Base-by-base conservation (phyloP, 2,797 vertebrate species). In the Choloepus didactylus region DNA sequence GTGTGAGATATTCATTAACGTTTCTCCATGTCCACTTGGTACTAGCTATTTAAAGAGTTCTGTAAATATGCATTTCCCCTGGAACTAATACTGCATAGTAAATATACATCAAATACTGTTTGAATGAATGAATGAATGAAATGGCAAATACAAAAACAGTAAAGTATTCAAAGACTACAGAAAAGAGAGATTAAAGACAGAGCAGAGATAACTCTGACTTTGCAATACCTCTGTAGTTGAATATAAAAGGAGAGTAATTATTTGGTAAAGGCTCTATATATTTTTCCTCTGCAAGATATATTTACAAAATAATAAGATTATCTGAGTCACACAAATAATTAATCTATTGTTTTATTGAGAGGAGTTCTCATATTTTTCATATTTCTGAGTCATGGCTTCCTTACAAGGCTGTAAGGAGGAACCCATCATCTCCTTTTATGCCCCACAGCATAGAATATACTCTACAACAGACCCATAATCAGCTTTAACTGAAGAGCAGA, bases 231-330 rank as follows among this genome's bases (percentile, higher is more conserved):
- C 5, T 69, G 3, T 15, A 54, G 3, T 31, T 75, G 25, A 85
- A 51, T 70, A 64, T 15, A 79, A 91, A 94, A 23, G 5, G 59
- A 67, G 16, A 81, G 23, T n/a, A 10, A 72, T 81, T 70, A 15
- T 35, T 94, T 88, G 31, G 16, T 66, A 77, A 66, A 86, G 3
- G 5, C 31, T 66, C 10, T 18, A 51, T 51, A n/a, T 51, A 31
- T 35, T 31, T 96, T 91, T 93, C 44, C 88, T 69, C 41, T 56
- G 44, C 11, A 69, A 70, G 16, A 31, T 66, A 35, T 59, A 72
- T 80, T 81, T 95, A 38, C 14, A 89, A 70, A 79, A 59, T 49
- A 56, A 77, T 87, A 16, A 88, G 19, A 81, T 66, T 88, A 6
- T 76, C 25, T 54, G 64, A 91, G 12, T 72, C 21, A 56, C 1